Base-by-base conservation (phyloP, 2,113 vertebrate genomes). In the Microtus ochrogaster region DNA sequence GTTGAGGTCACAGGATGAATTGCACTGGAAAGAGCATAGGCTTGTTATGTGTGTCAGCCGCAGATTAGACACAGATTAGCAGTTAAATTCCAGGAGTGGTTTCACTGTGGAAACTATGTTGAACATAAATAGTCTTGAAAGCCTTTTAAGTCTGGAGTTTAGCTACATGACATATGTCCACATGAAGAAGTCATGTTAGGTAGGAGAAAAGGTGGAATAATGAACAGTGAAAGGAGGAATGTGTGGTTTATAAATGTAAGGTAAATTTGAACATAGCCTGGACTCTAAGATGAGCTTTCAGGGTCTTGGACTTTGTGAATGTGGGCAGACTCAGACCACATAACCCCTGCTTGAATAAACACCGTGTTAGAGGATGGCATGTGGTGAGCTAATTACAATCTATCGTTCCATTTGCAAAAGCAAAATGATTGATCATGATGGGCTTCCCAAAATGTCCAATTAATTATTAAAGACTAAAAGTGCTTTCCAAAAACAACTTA, bases 31-130 rank as follows among this genome's bases (percentile, higher is more conserved):
- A 91, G 90, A 96, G 74, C 63, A 65, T 65, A 30, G 78, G 49
- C 94, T 97, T 86, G 44, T 88, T 92, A 73, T 96, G 55, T 10
- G 91, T 39, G 52, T 97, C 73, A 97, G 96, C 82, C 95, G 39
- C 79, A 88, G 84, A 92, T 97, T 97, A 97, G 70, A 77, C 8
- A 78, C 30, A 91, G 94, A 93, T 72, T 96, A 63, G 78, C 89
- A 92, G 78, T 96, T 65, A 95, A 96, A 94, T 89, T 96, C 94
- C 81, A 65, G 97, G 83, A 95, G 74, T 94, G 78, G 94, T 91
- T 94, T 96, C 92, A 90, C 65, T 90, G 95, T 97, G 96, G 91
- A 97, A 97, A 92, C 49, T 96, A 95, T 95, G 74, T 19, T 77
- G 21, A 7, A 0, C 87, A 95, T 95, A 55, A 76, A 97, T 30